These are phyloP conservation scores for Chionomys nivalis DNA, from an alignment of 2,113 vertebrate genomes.

Conservation along the genomic window DNA sequence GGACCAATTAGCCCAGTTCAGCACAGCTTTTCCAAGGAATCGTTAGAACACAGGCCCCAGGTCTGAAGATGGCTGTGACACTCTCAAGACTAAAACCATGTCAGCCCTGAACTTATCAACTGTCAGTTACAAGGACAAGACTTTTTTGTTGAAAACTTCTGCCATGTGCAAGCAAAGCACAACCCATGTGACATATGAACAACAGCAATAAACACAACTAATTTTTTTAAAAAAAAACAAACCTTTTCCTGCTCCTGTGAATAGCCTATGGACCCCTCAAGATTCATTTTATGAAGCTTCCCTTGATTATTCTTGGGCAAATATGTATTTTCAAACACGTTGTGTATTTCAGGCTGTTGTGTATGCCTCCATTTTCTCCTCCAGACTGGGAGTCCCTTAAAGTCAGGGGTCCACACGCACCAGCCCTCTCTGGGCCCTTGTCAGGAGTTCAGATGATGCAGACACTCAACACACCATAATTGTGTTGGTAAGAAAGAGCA, in stretches of 20 bases:
- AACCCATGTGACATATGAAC: background rate
- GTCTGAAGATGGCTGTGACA: background rate
- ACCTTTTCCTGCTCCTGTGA: background rate
- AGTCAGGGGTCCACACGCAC: background rate
- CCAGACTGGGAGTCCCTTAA: background rate
- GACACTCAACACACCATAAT: background rate
- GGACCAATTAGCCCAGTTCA: background rate
- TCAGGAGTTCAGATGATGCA: background rate
- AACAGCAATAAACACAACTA: background rate
- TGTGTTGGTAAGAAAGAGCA: background rate
- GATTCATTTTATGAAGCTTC: background rate
- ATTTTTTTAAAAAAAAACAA: background rate
- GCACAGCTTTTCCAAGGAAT: background rate
- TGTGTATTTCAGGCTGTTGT: background rate
- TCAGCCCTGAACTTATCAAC: background rate
- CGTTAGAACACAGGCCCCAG: background rate
- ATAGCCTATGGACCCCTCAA: background rate
- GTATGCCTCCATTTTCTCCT: background rate
- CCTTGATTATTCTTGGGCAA: background rate
- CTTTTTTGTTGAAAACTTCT: background rate
- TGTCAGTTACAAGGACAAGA: background rate
- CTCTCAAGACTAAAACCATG: background rate
- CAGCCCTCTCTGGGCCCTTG: background rate
- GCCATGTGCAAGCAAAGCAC: background rate
- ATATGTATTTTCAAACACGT: background rate